phyloP scores from a whole-genome alignment of 2,113 vertebrate genomes.

The Chionodraco myersi region DNA sequence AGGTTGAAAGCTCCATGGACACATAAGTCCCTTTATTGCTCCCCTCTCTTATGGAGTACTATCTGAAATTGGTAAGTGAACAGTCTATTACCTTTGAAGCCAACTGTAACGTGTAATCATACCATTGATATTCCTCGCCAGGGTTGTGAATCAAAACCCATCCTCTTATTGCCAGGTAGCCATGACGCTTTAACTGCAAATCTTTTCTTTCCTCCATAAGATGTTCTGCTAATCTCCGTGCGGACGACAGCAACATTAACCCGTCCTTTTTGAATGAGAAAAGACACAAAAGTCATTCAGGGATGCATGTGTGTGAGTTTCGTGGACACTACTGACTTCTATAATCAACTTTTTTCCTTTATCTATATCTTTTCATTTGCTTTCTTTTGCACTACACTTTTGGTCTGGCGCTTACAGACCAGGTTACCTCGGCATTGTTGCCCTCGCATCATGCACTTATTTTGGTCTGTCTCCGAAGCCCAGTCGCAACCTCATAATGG shows the following conservation, averaged over 20 bases:
- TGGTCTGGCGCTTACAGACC: constrained; percentile 82
- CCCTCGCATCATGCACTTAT: constrained; percentile 85
- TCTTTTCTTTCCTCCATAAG: constrained; percentile 76
- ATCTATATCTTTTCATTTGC: constrained; percentile 74
- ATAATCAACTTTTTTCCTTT: constrained; percentile 68
- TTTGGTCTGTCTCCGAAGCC: constrained; percentile 80
- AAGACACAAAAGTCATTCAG: constrained; percentile 84
- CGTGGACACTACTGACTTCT: constrained; percentile 80
- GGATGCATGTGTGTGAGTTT: constrained; percentile 86
- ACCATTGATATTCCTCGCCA: constrained; percentile 66
- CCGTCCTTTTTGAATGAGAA: constrained; percentile 74
- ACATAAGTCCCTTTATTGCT: constrained; percentile 62
- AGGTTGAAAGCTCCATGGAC: constrained; percentile 56
- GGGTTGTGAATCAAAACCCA: constrained; percentile 75
- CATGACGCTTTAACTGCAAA: constrained; percentile 80
- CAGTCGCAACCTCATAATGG: constrained; percentile 65
- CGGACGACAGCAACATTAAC: constrained; percentile 75
- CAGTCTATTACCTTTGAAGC: constrained; percentile 55
- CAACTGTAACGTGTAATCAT: constrained; percentile 66
- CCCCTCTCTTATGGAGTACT: constrained; percentile 61
- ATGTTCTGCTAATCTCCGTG: constrained; percentile 76
- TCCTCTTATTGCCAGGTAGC: constrained; percentile 79
- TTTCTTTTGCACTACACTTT: constrained; percentile 87
- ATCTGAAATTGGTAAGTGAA: constrained; percentile 73
- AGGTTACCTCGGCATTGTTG: constrained; percentile 86